These are phyloP conservation scores for Hypercompe scribonia DNA, from an alignment of 2,888 invertebrate genomes.

Conservation along the genomic window DNA sequence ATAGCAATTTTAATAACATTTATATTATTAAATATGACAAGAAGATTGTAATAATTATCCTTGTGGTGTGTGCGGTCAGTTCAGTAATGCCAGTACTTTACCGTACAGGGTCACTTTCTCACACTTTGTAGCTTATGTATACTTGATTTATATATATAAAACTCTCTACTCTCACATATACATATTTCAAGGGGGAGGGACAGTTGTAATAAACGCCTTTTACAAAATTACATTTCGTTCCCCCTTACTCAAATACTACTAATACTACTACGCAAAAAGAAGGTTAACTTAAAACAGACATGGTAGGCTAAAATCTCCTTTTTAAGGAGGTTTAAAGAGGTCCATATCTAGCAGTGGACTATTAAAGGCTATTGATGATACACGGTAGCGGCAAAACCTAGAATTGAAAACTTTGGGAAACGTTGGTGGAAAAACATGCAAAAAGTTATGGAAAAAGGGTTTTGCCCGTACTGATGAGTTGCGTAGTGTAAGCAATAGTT, in stretches of 20 bases:
- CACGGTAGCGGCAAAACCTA: no score
- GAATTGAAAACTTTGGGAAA: not conserved
- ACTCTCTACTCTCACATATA: not conserved
- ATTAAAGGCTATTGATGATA: no score
- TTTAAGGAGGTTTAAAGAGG: no score
- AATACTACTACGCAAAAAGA: no score
- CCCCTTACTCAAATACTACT: no score
- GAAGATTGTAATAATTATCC: constrained; percentile 33
- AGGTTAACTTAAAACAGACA: no score
- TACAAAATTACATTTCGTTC: no score
- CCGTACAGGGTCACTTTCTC: constrained; percentile 24
- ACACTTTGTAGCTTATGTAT: not conserved
- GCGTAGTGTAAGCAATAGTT: no score
- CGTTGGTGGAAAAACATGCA: not conserved
- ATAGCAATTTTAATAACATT: constrained; percentile 21
- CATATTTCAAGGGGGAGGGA: not conserved
- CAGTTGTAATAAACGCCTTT: not conserved
- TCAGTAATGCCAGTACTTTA: constrained; percentile 27
- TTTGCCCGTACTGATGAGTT: no score
- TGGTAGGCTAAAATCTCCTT: no score
- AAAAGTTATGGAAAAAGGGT: no score
- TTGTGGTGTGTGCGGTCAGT: constrained; percentile 40
- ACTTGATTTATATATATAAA: not conserved
- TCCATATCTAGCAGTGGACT: no score
- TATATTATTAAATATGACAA: constrained; percentile 19